Conservation (phyloP, 2,888 invertebrate species). For the Eudasyphora cyanicolor region DNA sequence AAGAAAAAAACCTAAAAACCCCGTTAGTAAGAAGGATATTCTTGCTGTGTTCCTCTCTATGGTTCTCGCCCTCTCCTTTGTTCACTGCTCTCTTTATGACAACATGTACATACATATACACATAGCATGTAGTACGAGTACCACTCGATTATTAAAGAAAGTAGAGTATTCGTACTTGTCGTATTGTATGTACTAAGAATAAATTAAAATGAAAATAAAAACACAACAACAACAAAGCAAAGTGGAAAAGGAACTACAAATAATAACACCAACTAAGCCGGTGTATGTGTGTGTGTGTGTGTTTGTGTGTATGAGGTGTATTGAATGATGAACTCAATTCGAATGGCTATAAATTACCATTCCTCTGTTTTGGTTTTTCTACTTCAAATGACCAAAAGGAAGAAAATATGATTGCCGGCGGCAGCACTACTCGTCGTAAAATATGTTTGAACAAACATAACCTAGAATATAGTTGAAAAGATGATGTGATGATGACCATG, state of each 20-base stretch:
- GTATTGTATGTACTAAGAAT: slow-evolving; percentile 55
- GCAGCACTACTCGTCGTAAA: too few species aligned
- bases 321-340: slow-evolving; percentile 61
- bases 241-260: slow-evolving; percentile 16
- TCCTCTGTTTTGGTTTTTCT: not conserved
- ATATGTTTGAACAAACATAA: not conserved
- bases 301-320: too few species aligned
- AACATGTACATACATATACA: too few species aligned
- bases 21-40: slow-evolving; percentile 17
- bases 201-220: slow-evolving; percentile 49
- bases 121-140: not conserved
- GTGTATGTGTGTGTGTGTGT: too few species aligned
- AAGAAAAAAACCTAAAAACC: not conserved
- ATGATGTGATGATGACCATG: slow-evolving; percentile 30
- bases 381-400: not conserved
- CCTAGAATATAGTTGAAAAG: not conserved
- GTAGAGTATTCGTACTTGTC: slow-evolving; percentile 41
- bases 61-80: slow-evolving; percentile 2
- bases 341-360: slow-evolving; percentile 20
- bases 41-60: slow-evolving; percentile 1
- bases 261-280: slow-evolving; percentile 43
- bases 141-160: slow-evolving; percentile 45
- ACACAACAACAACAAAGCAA: not conserved
- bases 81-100: not conserved
- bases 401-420: not conserved